These are phyloP conservation scores for Digitonthophagus gazella DNA, from an alignment of 2,888 invertebrate genomes.

Conservation along the genomic window DNA sequence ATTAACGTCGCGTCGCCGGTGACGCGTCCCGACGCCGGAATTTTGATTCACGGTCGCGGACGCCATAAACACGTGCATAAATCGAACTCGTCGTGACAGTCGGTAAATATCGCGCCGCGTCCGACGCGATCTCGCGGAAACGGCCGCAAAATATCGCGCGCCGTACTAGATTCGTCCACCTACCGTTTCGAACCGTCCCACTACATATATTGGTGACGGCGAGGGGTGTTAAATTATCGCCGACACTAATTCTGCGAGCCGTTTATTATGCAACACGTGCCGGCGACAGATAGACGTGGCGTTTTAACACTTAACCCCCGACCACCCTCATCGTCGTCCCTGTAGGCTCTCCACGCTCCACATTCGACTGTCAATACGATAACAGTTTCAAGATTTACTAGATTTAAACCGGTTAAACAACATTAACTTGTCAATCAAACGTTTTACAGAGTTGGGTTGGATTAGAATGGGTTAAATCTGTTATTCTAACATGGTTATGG, in stretches of 20 bases:
- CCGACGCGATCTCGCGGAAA: conserved; percentile 6
- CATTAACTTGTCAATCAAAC: no score
- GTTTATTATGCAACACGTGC: conserved; percentile 34
- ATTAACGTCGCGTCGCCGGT: conserved; percentile 11
- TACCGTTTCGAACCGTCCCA: neutral
- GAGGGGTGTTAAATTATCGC: conserved; percentile 34
- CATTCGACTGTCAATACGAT: neutral
- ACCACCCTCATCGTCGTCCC: neutral
- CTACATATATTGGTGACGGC: conserved; percentile 34
- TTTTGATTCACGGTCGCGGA: conserved; percentile 9
- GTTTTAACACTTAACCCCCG: neutral
- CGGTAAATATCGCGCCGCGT: conserved; percentile 11
- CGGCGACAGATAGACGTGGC: conserved; percentile 7
- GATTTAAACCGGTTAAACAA: no score
- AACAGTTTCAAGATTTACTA: neutral
- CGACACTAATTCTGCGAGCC: conserved; percentile 30
- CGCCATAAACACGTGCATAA: conserved; percentile 15
- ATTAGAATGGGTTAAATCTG: no score
- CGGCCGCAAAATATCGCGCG: neutral
- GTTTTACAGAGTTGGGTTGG: no score
- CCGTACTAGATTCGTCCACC: neutral
- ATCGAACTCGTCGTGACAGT: conserved; percentile 11
- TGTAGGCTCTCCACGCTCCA: neutral
- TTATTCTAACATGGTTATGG: no score
- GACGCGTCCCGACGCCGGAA: neutral